These are phyloP conservation scores for Ictalurus punctatus DNA, from an alignment of 2,113 vertebrate genomes.

Conservation along the genomic window DNA sequence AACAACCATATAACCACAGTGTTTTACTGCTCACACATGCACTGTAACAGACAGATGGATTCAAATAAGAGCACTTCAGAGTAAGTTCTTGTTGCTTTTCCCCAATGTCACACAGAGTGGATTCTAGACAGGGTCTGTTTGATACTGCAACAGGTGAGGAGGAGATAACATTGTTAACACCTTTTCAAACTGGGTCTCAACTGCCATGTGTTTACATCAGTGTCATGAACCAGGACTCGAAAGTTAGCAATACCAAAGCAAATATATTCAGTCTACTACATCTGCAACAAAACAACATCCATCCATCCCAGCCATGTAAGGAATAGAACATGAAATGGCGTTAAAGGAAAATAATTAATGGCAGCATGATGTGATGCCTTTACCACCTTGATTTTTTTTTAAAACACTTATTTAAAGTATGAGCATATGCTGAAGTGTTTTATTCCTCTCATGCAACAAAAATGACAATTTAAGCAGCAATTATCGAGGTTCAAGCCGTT, in stretches of 20 bases:
- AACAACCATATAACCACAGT: not conserved
- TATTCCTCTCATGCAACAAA: too few relatives aligned
- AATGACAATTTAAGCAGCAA: too few relatives aligned
- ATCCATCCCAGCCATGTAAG: not conserved
- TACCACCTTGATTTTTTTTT: too few relatives aligned
- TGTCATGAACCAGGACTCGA: conserved; percentile 55
- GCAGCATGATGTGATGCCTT: not conserved
- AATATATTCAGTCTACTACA: not conserved
- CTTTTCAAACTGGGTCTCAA: conserved; percentile 53
- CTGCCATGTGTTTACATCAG: conserved; percentile 54
- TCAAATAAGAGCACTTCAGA: not conserved
- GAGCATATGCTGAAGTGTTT: not conserved
- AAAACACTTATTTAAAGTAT: too few relatives aligned
- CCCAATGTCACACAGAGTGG: too few relatives aligned
- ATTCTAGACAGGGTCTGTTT: not conserved
- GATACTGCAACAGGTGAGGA: conserved; percentile 42
- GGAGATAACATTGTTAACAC: conserved; percentile 33
- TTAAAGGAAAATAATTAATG: not conserved
- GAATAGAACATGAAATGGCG: not conserved
- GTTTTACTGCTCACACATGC: conserved; percentile 1
- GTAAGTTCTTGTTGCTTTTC: not conserved
- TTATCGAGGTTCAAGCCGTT: too few relatives aligned
- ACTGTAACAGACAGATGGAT: not conserved
- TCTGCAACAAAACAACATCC: not conserved
- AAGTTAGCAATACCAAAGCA: not conserved